Conservation (phyloP, 2,797 vertebrate genomes). For the Artibeus lituratus region DNA sequence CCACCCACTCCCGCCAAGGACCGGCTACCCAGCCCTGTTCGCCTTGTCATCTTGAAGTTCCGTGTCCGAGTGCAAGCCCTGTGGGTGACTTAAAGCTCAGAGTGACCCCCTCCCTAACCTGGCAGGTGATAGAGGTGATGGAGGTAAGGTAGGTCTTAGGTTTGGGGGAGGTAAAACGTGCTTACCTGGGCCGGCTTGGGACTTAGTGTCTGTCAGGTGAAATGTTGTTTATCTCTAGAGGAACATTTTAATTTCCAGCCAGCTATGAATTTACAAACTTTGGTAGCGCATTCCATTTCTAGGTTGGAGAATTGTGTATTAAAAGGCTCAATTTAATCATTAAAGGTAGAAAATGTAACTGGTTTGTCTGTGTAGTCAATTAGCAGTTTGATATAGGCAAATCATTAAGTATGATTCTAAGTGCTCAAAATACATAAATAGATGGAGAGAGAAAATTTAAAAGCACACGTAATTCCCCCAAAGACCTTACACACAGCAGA, state of each 20-base stretch:
- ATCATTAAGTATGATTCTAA: slow-evolving; percentile 9
- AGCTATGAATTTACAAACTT: slow-evolving; percentile 20
- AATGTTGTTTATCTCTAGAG: neutral
- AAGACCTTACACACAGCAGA: neutral
- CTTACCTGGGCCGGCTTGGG: neutral
- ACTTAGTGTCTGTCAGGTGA: neutral
- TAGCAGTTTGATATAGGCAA: neutral
- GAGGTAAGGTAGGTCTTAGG: neutral
- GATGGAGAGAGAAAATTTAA: neutral
- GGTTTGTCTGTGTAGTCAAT: neutral
- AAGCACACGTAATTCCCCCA: neutral
- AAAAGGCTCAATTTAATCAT: slow-evolving; percentile 47
- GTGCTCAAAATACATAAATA: neutral
- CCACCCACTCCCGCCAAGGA: neutral
- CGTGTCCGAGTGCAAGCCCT: neutral
- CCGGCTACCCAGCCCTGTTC: neutral
- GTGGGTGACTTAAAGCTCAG: neutral
- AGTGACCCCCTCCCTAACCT: neutral
- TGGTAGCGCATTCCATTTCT: neutral
- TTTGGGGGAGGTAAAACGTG: neutral
- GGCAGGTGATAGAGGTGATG: neutral
- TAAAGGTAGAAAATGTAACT: slow-evolving; percentile 20
- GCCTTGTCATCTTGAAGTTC: neutral
- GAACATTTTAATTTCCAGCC: slow-evolving; percentile 8
- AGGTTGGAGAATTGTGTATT: neutral